Conservation (phyloP, 2,113 vertebrate genomes). For the Thermophis baileyi region DNA sequence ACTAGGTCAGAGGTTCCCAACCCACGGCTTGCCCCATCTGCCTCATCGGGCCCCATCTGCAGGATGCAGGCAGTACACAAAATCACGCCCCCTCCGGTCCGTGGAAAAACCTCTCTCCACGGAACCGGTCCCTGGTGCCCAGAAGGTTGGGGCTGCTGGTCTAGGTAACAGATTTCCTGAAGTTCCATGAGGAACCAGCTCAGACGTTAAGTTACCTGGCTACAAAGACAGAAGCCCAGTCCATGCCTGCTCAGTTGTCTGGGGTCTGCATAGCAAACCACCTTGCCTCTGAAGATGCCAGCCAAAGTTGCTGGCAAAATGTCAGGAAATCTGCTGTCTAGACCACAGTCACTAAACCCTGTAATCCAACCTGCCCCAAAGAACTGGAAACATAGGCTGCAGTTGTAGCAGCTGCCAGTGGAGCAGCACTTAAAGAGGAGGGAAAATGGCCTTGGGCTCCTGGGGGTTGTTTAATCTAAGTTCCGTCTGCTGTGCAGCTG, state of each 20-base stretch:
- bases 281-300: neutral
- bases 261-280: neutral
- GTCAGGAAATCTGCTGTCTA: neutral
- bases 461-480: neutral
- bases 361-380: neutral
- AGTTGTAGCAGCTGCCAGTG: neutral
- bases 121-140: too few species aligned
- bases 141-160: neutral
- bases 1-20: too few species aligned
- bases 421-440: neutral
- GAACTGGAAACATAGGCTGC: neutral
- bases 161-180: neutral
- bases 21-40: too few species aligned
- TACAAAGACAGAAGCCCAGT: neutral
- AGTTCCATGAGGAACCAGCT: neutral
- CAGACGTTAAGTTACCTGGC: neutral
- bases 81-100: too few species aligned
- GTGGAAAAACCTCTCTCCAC: too few species aligned
- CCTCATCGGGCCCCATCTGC: too few species aligned
- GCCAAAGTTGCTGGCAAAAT: neutral
- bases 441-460: neutral
- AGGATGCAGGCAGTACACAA: too few species aligned
- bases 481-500: neutral
- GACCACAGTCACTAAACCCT: neutral
- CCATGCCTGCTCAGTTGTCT: neutral